A percentile compares a stretch with the other conserved stretches of the same genome.
Conservation (phyloP, 2,797 vertebrate species). For the Fistularia tabacaria region DNA sequence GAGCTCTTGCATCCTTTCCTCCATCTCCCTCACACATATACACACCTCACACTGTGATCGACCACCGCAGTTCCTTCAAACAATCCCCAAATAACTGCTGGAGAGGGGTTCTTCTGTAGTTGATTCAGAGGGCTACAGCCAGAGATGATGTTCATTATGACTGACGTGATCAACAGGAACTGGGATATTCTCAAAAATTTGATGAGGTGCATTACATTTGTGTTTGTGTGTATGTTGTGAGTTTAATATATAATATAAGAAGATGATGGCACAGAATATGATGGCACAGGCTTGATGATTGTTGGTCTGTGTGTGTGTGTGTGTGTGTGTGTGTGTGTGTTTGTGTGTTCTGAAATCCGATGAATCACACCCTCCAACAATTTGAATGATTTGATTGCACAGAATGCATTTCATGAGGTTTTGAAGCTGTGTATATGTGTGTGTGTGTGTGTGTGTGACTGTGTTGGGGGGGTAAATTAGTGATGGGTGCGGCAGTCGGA, state of each 20-base stretch:
- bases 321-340: too few species aligned
- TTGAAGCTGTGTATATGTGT: conserved; percentile 7
- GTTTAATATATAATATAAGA: too few species aligned
- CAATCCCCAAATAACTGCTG: conserved; percentile 23
- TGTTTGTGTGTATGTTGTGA: too few species aligned
- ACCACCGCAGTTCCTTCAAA: conserved; percentile 55
- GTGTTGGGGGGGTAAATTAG: conserved; percentile 25
- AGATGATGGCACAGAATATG: too few species aligned
- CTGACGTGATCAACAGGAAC: conserved; percentile 30
- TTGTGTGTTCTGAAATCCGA: not conserved
- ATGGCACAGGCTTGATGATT: too few species aligned
- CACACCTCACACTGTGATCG: conserved; percentile 10
- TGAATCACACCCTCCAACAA: not conserved
- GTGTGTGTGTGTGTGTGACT: conserved; percentile 1
- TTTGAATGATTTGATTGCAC: conserved; percentile 4
- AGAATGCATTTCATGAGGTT: conserved; percentile 11
- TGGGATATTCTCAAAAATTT: conserved; percentile 27
- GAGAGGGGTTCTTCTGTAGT: conserved; percentile 31
- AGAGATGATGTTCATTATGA: too few species aligned
- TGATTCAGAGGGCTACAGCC: too few species aligned
- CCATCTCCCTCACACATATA: conserved; percentile 29
- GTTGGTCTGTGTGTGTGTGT: too few species aligned
- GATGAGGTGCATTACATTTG: too few species aligned
- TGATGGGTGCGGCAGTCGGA: conserved; percentile 65
- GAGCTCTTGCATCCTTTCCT: conserved; percentile 25